Conservation (phyloP, 2,113 vertebrate genomes). For the Nothoprocta perdicaria region DNA sequence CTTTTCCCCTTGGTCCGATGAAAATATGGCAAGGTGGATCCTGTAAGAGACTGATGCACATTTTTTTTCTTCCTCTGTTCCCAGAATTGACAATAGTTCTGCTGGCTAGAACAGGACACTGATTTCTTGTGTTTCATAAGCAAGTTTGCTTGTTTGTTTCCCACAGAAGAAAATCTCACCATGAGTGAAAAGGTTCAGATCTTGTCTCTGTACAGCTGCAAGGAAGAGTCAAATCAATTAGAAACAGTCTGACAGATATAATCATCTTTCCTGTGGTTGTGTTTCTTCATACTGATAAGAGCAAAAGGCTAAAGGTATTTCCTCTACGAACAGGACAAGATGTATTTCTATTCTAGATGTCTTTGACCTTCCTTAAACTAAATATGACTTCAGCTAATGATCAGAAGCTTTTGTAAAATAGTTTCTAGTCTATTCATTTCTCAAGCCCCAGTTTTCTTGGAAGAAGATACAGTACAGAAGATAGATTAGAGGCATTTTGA, state of each 20-base stretch:
- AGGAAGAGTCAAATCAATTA: background rate
- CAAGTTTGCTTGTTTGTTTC: background rate
- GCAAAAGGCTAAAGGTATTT: background rate
- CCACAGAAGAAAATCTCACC: background rate
- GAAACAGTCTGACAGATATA: background rate
- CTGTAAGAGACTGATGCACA: background rate
- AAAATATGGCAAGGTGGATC: background rate
- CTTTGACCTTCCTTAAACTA: slow-evolving; percentile 5
- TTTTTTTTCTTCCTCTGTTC: no score
- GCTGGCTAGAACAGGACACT: background rate
- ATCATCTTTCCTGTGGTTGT: background rate
- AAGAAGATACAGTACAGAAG: background rate
- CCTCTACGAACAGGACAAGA: background rate
- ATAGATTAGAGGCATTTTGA: background rate
- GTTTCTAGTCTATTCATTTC: background rate
- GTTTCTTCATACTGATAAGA: background rate
- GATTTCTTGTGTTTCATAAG: background rate
- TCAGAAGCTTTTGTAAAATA: background rate
- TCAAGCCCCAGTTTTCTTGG: background rate
- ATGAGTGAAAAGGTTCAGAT: background rate
- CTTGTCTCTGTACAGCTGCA: background rate
- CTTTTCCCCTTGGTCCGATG: background rate
- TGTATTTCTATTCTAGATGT: background rate
- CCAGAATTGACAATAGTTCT: background rate
- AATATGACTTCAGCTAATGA: background rate